These are phyloP conservation scores for Crotalus horridus DNA, from an alignment of 2,113 vertebrate genomes.

Conservation along the genomic window DNA sequence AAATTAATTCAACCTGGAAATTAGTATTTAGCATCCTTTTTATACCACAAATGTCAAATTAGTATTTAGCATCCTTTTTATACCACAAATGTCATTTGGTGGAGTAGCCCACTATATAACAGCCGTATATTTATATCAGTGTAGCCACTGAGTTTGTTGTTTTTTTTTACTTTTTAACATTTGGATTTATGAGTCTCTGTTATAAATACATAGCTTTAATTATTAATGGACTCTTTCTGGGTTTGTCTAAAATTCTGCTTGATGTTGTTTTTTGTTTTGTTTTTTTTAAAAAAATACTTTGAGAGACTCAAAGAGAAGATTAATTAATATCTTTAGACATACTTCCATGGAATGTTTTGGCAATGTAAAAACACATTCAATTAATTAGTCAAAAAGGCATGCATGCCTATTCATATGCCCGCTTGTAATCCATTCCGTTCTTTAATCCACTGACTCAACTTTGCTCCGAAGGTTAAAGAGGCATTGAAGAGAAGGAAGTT, in stretches of 20 bases:
- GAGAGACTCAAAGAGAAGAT: background rate
- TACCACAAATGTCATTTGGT: background rate
- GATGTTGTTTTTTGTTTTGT: background rate
- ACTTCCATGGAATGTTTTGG: background rate
- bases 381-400: background rate
- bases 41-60: too few relatives aligned
- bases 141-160: background rate
- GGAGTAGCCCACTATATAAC: background rate
- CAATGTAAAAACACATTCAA: background rate
- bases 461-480: background rate
- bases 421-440: background rate
- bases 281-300: background rate
- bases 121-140: background rate
- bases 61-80: background rate
- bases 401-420: background rate
- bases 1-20: background rate
- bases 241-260: background rate
- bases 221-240: background rate
- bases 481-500: background rate
- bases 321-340: background rate
- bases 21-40: background rate
- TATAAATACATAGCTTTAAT: background rate
- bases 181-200: background rate
- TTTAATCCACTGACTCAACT: background rate
- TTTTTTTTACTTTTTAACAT: background rate